A percentile compares a stretch with the other conserved stretches of the same genome.
Conservation (phyloP, 53 echinoderm and acorn worm genomes). For the Temnopleurus reevesii region DNA sequence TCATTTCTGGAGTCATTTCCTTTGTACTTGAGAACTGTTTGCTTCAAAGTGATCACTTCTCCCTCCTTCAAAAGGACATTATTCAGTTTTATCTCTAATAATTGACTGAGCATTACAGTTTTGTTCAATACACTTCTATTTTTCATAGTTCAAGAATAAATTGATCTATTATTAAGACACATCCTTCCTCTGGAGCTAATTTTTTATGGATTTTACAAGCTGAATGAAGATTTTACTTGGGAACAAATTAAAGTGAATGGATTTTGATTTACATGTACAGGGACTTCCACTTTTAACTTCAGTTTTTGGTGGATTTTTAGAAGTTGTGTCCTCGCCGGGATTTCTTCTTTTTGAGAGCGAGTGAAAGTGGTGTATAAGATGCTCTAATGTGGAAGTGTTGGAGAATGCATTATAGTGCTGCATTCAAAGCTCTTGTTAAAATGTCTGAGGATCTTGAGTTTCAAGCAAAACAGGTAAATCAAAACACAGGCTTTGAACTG, state of each 20-base stretch:
- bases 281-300: not conserved
- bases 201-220: not conserved
- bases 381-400: not conserved
- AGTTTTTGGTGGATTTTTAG: not conserved
- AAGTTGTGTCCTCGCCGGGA: not conserved
- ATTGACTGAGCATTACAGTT: too few relatives aligned
- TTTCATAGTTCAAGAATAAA: too few relatives aligned
- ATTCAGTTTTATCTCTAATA: too few relatives aligned
- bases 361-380: not conserved
- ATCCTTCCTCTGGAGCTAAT: too few relatives aligned
- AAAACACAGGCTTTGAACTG: not conserved
- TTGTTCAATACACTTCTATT: too few relatives aligned
- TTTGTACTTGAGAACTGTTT: too few relatives aligned
- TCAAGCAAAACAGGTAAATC: not conserved
- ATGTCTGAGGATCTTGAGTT: constrained; percentile 36
- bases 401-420: constrained; percentile 8
- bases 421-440: constrained; percentile 32
- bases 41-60: too few relatives aligned
- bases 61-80: too few relatives aligned
- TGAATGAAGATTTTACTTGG: too few relatives aligned
- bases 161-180: too few relatives aligned
- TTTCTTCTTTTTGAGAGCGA: not conserved
- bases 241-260: too few relatives aligned
- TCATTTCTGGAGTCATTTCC: too few relatives aligned
- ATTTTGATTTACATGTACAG: not conserved